Conservation (phyloP, 2,888 invertebrate species). For the Sceliomorpha sp. region DNA sequence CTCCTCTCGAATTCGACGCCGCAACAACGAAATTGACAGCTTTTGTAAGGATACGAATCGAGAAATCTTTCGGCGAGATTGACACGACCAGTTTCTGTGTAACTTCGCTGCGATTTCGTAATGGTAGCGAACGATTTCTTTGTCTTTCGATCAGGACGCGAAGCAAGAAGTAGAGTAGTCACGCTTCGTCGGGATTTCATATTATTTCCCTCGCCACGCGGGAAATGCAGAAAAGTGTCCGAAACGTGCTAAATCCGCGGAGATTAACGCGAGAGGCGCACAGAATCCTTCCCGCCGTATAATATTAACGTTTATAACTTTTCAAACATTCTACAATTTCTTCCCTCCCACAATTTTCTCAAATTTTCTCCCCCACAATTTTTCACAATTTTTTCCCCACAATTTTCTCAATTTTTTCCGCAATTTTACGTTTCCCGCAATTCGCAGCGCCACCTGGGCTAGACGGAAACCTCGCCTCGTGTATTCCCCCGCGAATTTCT, state of each 20-base stretch:
- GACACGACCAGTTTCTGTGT: constrained; percentile 32
- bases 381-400: too few relatives aligned
- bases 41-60: constrained; percentile 19
- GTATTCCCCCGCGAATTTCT: too few relatives aligned
- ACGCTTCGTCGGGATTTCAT: constrained; percentile 28
- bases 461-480: too few relatives aligned
- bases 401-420: too few relatives aligned
- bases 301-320: too few relatives aligned
- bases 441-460: too few relatives aligned
- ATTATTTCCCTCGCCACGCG: constrained; percentile 31
- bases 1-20: background rate
- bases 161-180: constrained; percentile 26
- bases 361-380: too few relatives aligned
- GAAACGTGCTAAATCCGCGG: background rate
- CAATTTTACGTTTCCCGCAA: too few relatives aligned
- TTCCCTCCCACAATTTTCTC: too few relatives aligned
- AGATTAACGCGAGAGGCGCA: too few relatives aligned
- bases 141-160: constrained; percentile 32
- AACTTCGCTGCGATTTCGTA: constrained; percentile 30
- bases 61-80: constrained; percentile 25
- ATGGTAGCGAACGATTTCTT: constrained; percentile 25
- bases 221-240: constrained; percentile 20
- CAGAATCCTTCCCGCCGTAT: too few relatives aligned
- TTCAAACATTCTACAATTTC: too few relatives aligned
- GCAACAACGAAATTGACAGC: background rate